Evolutionary conservation across 2,797 vertebrate genomes (phyloP).

Genomic region (Eremophila alpestris): DNA sequence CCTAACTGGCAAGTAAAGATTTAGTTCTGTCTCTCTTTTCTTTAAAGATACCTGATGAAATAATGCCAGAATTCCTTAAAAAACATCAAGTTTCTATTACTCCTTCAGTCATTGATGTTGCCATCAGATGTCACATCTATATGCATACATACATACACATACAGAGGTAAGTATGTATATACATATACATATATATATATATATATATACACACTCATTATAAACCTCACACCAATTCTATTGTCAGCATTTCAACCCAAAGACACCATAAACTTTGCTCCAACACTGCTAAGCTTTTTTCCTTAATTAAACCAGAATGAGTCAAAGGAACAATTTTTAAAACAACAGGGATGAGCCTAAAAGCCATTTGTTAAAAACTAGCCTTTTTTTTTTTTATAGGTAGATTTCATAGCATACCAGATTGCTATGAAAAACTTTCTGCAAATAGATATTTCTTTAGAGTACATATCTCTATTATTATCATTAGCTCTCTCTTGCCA

Average conservation of each 20-base stretch:
- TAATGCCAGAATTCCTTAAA: background rate
- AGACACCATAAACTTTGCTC: background rate
- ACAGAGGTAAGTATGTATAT: rapidly evolving
- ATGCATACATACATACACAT: background rate
- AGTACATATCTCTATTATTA: background rate
- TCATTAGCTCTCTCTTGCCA: background rate
- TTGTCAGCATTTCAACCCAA: background rate
- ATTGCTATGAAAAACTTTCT: background rate
- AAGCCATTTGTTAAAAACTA: background rate
- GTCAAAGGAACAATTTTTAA: background rate
- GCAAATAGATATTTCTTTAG: background rate
- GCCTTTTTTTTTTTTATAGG: background rate
- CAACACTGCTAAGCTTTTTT: background rate
- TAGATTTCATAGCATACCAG: background rate
- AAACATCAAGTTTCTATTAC: background rate
- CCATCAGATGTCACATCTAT: background rate
- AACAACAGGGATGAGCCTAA: background rate
- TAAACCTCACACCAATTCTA: background rate
- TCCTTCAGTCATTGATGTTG: background rate
- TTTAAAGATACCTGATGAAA: background rate
- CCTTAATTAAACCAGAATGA: background rate
- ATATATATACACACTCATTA: background rate
- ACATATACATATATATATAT: too few species aligned
- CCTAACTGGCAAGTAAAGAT: background rate
- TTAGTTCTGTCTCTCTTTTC: background rate